Conservation (phyloP, 2,797 vertebrate species). For the Alcedo quadribrachys region DNA sequence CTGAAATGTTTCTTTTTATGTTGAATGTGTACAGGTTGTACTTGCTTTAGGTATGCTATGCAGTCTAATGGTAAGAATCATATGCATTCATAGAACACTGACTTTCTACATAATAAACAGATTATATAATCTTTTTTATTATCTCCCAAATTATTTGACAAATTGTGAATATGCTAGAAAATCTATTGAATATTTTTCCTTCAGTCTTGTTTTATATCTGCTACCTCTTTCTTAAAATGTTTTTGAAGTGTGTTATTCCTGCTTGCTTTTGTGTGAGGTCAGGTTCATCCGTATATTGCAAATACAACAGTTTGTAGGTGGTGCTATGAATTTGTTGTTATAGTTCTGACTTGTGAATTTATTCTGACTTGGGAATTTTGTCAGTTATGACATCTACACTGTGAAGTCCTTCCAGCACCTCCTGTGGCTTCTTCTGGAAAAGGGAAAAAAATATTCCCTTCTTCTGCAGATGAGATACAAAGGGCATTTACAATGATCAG, state of each 20-base stretch:
- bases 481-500: background rate
- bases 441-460: background rate
- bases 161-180: background rate
- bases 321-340: background rate
- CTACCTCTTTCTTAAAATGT: background rate
- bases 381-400: background rate
- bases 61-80: background rate
- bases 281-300: background rate
- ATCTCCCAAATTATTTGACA: background rate
- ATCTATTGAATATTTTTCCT: background rate
- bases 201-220: background rate
- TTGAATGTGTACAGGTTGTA: background rate
- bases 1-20: conserved; percentile 1
- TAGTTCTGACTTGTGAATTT: conserved; percentile 13
- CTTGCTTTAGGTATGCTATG: fast-evolving
- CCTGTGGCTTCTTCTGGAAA: background rate
- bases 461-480: conserved; percentile 1
- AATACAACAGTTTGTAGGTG: background rate
- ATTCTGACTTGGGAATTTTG: background rate
- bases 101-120: background rate
- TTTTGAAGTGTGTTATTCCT: background rate
- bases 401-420: background rate
- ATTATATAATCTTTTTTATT: background rate
- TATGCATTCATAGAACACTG: background rate
- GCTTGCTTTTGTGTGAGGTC: background rate